Evolutionary conservation across 2,888 invertebrate genomes (phyloP).

Genomic region (Cephus pulcher): DNA sequence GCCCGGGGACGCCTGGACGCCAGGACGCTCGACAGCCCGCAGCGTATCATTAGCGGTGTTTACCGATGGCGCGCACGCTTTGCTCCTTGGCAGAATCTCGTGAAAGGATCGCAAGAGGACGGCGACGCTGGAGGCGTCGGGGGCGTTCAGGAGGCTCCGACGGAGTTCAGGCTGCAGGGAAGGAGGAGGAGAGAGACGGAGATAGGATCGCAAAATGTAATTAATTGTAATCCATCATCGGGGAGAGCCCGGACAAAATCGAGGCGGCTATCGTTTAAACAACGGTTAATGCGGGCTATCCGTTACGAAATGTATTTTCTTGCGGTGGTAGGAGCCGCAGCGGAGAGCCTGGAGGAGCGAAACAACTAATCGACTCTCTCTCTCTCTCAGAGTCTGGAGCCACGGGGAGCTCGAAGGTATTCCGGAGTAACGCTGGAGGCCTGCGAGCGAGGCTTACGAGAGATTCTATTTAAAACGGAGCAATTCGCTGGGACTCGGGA

Average conservation of each 20-base stretch:
- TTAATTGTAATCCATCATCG: conserved; percentile 23
- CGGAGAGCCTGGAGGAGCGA: conserved; percentile 2
- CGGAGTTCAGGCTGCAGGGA: too few relatives aligned
- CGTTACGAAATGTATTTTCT: conserved; percentile 28
- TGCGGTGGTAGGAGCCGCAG: conserved; percentile 8
- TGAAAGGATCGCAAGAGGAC: not conserved
- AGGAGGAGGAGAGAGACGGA: not conserved
- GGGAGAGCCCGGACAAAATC: too few relatives aligned
- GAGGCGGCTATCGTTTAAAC: conserved; percentile 19
- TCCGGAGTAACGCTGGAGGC: not conserved
- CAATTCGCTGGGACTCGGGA: conserved; percentile 9
- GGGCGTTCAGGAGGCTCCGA: not conserved
- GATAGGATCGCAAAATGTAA: conserved; percentile 15
- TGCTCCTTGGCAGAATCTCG: not conserved
- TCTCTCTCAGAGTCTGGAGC: conserved; percentile 10
- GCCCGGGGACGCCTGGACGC: not conserved
- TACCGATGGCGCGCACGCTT: not conserved
- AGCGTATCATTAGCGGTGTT: too few relatives aligned
- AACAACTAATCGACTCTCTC: conserved; percentile 5
- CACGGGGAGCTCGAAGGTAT: conserved; percentile 19
- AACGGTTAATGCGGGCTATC: conserved; percentile 21
- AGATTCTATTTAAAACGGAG: conserved; percentile 2
- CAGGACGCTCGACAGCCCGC: not conserved
- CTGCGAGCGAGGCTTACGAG: not conserved
- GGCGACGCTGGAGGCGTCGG: not conserved